Conservation (phyloP, 2,113 vertebrate species). For the Synodontis membranacea region DNA sequence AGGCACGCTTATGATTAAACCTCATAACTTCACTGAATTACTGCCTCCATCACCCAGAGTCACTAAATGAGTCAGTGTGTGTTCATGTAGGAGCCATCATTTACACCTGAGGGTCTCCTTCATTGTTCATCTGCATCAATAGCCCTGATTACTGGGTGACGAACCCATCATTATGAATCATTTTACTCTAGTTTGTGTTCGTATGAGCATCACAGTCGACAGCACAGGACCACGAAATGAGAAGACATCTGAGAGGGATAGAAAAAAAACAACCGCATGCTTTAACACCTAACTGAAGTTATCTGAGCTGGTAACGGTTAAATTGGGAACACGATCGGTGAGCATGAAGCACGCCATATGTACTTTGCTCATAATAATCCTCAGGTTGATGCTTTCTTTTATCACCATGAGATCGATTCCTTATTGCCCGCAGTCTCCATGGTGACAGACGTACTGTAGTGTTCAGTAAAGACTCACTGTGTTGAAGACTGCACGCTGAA, state of each 20-base stretch:
- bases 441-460: not conserved
- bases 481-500: not conserved
- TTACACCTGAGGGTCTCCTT: slow-evolving; percentile 4
- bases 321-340: not conserved
- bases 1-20: not conserved
- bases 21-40: not conserved
- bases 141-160: not conserved
- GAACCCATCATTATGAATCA: not conserved
- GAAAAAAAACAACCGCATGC: not conserved
- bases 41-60: not conserved
- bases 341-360: not conserved
- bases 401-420: not conserved
- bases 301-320: not conserved
- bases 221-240: not conserved
- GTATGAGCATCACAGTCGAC: not conserved
- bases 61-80: not conserved
- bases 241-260: not conserved
- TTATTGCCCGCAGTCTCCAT: not conserved
- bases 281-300: not conserved
- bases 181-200: not conserved
- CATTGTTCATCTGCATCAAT: not conserved
- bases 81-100: not conserved
- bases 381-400: not conserved
- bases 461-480: not conserved
- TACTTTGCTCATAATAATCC: not conserved